Base-by-base conservation (phyloP, 2,888 invertebrate genomes). In the Parascotia fuliginaria region DNA sequence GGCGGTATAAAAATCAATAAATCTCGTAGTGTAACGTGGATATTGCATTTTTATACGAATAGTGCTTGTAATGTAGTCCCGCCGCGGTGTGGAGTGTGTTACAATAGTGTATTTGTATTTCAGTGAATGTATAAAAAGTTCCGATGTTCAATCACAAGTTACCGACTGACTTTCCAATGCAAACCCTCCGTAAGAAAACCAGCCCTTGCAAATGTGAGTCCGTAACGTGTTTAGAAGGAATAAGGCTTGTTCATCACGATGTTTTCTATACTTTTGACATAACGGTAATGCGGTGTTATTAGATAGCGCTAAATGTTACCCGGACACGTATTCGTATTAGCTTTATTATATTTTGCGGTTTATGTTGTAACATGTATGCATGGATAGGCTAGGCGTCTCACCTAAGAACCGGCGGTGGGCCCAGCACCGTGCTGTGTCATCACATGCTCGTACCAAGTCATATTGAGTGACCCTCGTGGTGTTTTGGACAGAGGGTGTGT, bases 191-290 rank as follows among this genome's bases (percentile, higher is more conserved):
- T 88, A 97, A 97, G 94, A 97, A 96, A 94, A 97, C 97, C 85
- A 97, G 97, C 93, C 97, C 97, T 86, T 95, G 96, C 93, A 97
- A 97, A 95, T 97, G 97, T 97, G 94, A 97, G 97, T 97, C 72
- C 72, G 69, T 66, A 66, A 65, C 73, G 71, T 79, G 73, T 71
- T 65, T 73, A 75, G 72, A 62, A 75, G 65, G 68, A 69, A 60
- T 69, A 65, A 69, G n/a, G 76, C 73, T 77, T 74, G 56, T 69
- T 61, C 60, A 65, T 61, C 67, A 68, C 55, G 59, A 67, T 65
- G 60, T 74, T 76, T 73, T 71, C 54, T 66, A 60, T 65, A 70
- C 59, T 63, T 68, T 72, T 70, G 69, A 67, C 75, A 73, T 69
- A 64, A 63, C 65, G 59, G 71, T 77, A 79, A 75, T 81, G 77